These are phyloP conservation scores for Ephestia elutella DNA, from an alignment of 1,140 invertebrate genomes.

Conservation along the genomic window DNA sequence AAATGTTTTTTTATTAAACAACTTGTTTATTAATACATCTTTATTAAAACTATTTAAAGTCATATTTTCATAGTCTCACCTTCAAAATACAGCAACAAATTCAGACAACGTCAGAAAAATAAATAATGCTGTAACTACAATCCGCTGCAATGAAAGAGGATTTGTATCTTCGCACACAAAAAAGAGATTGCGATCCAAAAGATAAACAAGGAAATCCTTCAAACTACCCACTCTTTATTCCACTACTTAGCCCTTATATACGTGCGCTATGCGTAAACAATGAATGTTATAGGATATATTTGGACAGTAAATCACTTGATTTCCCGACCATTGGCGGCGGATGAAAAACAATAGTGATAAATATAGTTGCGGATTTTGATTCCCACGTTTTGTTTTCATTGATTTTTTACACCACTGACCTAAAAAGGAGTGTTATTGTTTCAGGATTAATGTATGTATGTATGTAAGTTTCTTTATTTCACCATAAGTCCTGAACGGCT, in stretches of 20 bases:
- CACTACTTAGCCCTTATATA: background rate
- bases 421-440: too few relatives aligned
- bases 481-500: too few relatives aligned
- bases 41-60: too few relatives aligned
- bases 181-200: background rate
- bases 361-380: background rate
- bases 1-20: too few relatives aligned
- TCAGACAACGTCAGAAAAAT: too few relatives aligned
- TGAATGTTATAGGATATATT: conserved; percentile 4
- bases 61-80: too few relatives aligned
- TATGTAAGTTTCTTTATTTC: too few relatives aligned
- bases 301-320: background rate
- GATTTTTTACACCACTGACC: too few relatives aligned
- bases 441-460: too few relatives aligned
- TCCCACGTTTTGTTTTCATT: background rate
- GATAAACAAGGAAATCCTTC: conserved; percentile 2
- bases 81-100: too few relatives aligned
- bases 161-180: background rate
- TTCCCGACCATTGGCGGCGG: background rate
- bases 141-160: background rate
- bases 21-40: too few relatives aligned
- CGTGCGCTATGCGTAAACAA: conserved; percentile 1
- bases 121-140: background rate
- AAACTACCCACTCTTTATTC: background rate
- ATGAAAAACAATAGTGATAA: conserved; percentile 5